Base-by-base conservation (phyloP, 2,797 vertebrate genomes). In the Ambastaia sidthimunki region DNA sequence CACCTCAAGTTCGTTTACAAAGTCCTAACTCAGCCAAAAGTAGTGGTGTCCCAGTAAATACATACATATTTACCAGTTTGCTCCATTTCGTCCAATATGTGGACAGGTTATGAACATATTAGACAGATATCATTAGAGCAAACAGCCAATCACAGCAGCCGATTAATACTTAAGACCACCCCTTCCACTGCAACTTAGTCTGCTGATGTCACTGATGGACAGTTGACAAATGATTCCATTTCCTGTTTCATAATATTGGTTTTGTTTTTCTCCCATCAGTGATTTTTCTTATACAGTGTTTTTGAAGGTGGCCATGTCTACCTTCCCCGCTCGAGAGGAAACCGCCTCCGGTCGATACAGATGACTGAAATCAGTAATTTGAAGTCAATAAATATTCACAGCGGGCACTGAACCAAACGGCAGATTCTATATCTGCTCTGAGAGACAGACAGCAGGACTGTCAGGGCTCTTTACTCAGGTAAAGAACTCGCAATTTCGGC, bases 351-450 rank as follows among this genome's bases (percentile, higher is more conserved):
- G 25, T 16, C 28, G 59, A 50, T 52, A 68, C 71, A 63, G 23
- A 50, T 0, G 11, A 18, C 59, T 74, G 23, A 23, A 54, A 48
- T 7, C 13, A 0, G 37, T 31, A 31, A 69, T 48, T 44, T 2
- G 41, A 44, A 44, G 66, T 60, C 18, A 69, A 47, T 69, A 69
- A 77, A 69, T 48, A 34, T 69, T 54, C 54, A 18, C 23, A 9
- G 28, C 31, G 23, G 37, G 75, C 0, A 21, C 21, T 47, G 41
- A 77, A 77, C 23, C 7, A 12, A 59, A 37, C 41, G 41, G 9
- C 37, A 12, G n/a, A 21, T 77, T 69, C 18, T 60, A 31, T 41
- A 65, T 41, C 62, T 37, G 31, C n/a, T 59, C 23, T 77, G 52
- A 67, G 7, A 2, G 52, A 57, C 18, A 19, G 37, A 59, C 18